phyloP scores from a whole-genome alignment of 2,888 invertebrate genomes.

The Biston stratarius region DNA sequence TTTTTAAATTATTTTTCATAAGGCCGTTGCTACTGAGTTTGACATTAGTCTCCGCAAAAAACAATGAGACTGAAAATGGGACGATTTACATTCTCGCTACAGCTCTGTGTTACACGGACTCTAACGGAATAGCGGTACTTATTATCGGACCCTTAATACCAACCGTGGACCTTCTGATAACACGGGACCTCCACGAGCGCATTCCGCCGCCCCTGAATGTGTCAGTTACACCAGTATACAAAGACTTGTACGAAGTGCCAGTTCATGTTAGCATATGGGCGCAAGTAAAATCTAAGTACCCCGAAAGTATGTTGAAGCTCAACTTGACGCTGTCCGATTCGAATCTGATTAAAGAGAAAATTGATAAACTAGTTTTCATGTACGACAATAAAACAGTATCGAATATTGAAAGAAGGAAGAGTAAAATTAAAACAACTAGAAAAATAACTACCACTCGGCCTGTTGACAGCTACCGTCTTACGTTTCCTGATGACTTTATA shows the following conservation, averaged over 20 bases:
- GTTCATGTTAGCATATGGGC: neutral
- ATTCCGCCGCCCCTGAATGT: neutral
- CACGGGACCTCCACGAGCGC: neutral
- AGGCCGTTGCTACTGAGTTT: neutral
- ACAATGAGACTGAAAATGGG: neutral
- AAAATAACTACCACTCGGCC: neutral
- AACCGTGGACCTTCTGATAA: neutral
- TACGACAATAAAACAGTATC: neutral
- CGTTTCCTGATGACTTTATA: neutral
- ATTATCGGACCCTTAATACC: neutral
- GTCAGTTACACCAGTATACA: neutral
- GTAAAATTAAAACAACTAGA: too few species aligned
- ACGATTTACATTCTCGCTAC: neutral
- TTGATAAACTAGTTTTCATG: constrained; percentile 3
- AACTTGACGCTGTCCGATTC: neutral
- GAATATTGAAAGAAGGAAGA: neutral
- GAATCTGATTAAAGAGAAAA: neutral
- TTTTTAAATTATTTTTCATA: neutral
- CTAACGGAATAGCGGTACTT: neutral
- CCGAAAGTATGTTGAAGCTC: neutral
- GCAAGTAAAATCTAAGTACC: neutral
- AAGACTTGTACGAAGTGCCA: neutral
- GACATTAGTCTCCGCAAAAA: neutral
- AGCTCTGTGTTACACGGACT: neutral
- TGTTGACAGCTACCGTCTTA: neutral